Percentiles rank a stretch among this genome's conserved stretches.
Evolutionary conservation across 1,140 invertebrate species (phyloP).

Genomic region (Lineus longissimus): DNA sequence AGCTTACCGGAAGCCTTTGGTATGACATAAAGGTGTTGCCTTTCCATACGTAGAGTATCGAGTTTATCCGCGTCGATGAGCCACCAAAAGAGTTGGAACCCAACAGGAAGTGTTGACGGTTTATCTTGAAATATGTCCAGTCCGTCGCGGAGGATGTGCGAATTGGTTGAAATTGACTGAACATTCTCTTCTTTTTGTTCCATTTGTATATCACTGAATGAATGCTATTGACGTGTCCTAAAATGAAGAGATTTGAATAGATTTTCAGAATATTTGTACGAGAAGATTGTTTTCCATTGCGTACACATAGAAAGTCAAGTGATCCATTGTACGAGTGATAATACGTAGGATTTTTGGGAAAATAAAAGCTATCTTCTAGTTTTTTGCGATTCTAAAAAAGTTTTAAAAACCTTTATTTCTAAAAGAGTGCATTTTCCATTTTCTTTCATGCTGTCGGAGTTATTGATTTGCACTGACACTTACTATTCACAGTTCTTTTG

Average conservation of each 20-base stretch:
- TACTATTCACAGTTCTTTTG: no score
- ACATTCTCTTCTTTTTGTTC: conserved; percentile 20
- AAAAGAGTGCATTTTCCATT: no score
- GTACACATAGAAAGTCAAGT: no score
- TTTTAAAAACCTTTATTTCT: no score
- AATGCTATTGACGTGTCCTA: conserved; percentile 33
- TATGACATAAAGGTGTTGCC: conserved; percentile 36
- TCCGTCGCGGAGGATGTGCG: conserved; percentile 44
- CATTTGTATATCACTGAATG: conserved; percentile 43
- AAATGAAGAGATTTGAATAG: conserved; percentile 3
- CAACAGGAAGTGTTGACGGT: conserved; percentile 44
- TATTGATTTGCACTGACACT: no score
- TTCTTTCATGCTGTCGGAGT: no score
- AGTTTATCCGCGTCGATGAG: conserved; percentile 34
- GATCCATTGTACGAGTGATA: no score
- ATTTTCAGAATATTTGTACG: no score
- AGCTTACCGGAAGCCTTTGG: conserved; percentile 44
- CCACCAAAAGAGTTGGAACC: conserved; percentile 45
- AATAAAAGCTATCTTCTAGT: no score
- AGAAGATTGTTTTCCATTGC: no score
- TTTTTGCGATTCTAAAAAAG: no score
- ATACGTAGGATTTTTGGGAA: no score
- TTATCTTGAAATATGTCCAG: conserved; percentile 43
- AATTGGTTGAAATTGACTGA: conserved; percentile 35
- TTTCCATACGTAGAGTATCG: conserved; percentile 43